These are phyloP conservation scores for Trinorchestia longiramus DNA, from an alignment of 1,140 invertebrate species.

Conservation along the genomic window DNA sequence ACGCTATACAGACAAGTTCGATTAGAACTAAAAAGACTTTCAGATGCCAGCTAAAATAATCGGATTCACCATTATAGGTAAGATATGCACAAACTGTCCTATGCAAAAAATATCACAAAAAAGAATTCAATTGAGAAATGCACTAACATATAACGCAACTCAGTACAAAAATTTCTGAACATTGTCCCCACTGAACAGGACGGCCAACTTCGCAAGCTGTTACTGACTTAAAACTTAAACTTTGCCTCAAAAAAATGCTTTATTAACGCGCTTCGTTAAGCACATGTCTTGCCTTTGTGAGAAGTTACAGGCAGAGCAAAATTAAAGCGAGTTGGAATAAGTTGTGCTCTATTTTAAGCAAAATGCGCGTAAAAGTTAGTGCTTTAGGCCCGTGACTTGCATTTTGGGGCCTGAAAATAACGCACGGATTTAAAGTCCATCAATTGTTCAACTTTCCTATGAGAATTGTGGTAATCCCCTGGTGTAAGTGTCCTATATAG, in stretches of 20 bases:
- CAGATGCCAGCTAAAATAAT: no score
- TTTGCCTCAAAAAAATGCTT: not conserved
- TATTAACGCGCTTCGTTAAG: not conserved
- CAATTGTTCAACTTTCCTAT: no score
- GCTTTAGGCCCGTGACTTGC: not conserved
- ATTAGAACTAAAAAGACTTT: no score
- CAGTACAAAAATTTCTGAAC: not conserved
- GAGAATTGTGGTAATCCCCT: no score
- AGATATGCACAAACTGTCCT: no score
- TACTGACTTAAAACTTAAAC: not conserved
- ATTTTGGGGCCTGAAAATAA: not conserved
- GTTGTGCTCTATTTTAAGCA: not conserved
- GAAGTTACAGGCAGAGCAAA: not conserved
- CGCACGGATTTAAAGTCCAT: no score
- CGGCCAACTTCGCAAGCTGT: not conserved
- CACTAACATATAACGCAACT: no score
- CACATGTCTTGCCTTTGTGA: not conserved
- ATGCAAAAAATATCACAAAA: no score
- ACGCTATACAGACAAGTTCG: no score
- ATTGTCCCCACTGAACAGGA: not conserved
- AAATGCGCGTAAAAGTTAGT: not conserved
- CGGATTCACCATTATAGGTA: no score
- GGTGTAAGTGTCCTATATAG: no score
- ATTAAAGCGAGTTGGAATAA: not conserved
- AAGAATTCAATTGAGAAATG: no score